phyloP scores from a whole-genome alignment of 2,113 vertebrate species.

The Sylvia atricapilla region DNA sequence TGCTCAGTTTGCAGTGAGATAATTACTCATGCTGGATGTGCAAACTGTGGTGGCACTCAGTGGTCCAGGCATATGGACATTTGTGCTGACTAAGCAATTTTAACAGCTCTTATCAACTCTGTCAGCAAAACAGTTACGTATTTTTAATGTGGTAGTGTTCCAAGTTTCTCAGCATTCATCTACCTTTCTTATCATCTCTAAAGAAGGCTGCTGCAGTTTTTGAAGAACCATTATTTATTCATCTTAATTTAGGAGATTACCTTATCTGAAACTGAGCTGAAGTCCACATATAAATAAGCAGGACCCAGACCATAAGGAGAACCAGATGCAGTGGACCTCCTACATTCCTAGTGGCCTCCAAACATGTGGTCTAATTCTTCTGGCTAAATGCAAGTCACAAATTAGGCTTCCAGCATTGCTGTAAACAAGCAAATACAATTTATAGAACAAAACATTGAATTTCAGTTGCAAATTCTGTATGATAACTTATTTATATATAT shows the following conservation, averaged over 20 bases:
- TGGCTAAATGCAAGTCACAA: constrained; percentile 10
- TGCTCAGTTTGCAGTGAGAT: constrained; percentile 62
- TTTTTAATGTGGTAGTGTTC: not conserved
- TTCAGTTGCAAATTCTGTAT: constrained; percentile 31
- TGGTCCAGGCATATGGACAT: constrained; percentile 59
- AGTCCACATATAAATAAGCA: not conserved
- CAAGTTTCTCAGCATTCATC: not conserved
- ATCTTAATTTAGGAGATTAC: constrained; percentile 17
- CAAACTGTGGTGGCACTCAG: constrained; percentile 34
- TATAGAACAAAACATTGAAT: constrained; percentile 23
- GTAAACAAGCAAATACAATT: not conserved
- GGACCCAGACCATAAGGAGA: not conserved
- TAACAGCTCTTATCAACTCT: not conserved
- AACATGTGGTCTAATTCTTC: constrained; percentile 19
- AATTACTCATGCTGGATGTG: constrained; percentile 38
- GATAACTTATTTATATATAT: constrained; percentile 12
- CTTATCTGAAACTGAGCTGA: constrained; percentile 4
- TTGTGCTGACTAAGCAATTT: constrained; percentile 43
- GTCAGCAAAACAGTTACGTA: constrained; percentile 23
- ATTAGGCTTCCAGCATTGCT: constrained; percentile 28
- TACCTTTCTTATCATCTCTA: not conserved
- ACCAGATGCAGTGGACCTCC: constrained; percentile 6
- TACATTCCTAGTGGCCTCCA: not conserved
- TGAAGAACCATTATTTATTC: not conserved
- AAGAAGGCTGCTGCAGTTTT: not conserved